Conservation (phyloP, 2,888 invertebrate species). For the Cremastinae sp. region DNA sequence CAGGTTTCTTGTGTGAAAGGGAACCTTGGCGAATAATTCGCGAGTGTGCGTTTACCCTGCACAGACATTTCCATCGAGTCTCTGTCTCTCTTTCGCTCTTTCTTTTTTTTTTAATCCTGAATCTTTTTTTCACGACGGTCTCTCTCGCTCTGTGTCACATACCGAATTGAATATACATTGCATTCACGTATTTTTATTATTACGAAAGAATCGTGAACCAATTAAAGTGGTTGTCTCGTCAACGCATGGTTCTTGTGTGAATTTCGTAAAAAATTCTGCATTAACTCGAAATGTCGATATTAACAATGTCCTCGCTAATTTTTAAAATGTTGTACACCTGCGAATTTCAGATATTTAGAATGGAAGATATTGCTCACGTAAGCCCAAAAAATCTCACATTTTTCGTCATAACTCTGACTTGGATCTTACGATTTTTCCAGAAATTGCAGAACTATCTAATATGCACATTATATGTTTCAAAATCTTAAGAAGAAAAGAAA, state of each 20-base stretch:
- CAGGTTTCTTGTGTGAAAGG: conserved; percentile 48
- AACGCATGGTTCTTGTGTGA: background rate
- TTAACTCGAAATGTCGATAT: background rate
- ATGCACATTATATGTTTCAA: too few relatives aligned
- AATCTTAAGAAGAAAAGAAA: too few relatives aligned
- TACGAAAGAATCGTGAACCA: conserved; percentile 5
- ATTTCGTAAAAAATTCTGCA: background rate
- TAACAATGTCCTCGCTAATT: too few relatives aligned
- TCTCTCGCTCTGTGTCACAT: background rate
- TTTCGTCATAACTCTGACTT: too few relatives aligned
- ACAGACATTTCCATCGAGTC: conserved; percentile 15
- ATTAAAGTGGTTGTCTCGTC: too few relatives aligned
- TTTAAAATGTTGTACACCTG: too few relatives aligned
- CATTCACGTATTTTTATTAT: conserved; percentile 5
- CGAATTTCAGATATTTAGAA: too few relatives aligned
- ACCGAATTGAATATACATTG: background rate
- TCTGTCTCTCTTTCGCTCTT: background rate
- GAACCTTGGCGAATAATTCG: conserved; percentile 52
- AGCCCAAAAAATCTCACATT: too few relatives aligned
- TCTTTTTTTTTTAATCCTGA: background rate
- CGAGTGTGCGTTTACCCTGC: conserved; percentile 20
- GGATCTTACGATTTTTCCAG: too few relatives aligned
- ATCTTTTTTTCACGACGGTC: background rate
- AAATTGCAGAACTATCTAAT: too few relatives aligned
- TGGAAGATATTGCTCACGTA: too few relatives aligned